These are phyloP conservation scores for Channa maculata DNA, from an alignment of 2,113 vertebrate species.

Conservation along the genomic window DNA sequence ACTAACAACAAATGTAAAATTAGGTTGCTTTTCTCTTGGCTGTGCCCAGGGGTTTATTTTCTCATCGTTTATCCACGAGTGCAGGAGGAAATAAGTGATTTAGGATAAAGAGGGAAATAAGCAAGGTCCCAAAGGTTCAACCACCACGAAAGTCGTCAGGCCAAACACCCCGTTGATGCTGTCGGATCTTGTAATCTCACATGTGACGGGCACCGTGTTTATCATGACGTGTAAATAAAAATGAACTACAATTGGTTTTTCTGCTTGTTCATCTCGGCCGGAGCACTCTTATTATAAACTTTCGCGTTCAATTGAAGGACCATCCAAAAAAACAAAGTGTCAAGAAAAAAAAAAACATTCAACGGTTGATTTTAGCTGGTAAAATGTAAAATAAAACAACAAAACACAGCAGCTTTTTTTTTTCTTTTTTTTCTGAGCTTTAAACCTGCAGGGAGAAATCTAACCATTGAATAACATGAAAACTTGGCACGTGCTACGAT, in stretches of 20 bases:
- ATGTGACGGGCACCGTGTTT: neutral
- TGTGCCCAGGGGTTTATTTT: too few species aligned
- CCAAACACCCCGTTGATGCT: too few species aligned
- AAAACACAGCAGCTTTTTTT: conserved; percentile 18
- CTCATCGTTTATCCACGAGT: too few species aligned
- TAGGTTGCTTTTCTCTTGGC: too few species aligned
- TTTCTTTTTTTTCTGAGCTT: conserved; percentile 15
- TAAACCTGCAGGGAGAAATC: conserved; percentile 40
- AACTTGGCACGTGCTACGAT: conserved; percentile 28
- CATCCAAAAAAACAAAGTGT: neutral
- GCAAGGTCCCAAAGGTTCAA: too few species aligned
- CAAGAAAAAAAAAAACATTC: neutral
- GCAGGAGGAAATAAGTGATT: too few species aligned
- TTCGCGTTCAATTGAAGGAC: neutral
- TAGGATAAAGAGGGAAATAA: too few species aligned
- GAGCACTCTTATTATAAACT: neutral
- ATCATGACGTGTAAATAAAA: neutral
- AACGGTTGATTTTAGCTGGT: neutral
- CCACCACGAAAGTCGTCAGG: too few species aligned
- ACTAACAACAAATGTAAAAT: too few species aligned
- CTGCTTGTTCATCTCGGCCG: neutral
- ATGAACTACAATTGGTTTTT: neutral
- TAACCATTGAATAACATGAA: conserved; percentile 38
- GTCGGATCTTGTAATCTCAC: too few species aligned
- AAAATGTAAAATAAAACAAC: conserved; percentile 1